Evolutionary conservation across 2,113 vertebrate genomes (phyloP), one percentile per base, ranked within the genome.

Genomic region (Plecotus auritus): DNA sequence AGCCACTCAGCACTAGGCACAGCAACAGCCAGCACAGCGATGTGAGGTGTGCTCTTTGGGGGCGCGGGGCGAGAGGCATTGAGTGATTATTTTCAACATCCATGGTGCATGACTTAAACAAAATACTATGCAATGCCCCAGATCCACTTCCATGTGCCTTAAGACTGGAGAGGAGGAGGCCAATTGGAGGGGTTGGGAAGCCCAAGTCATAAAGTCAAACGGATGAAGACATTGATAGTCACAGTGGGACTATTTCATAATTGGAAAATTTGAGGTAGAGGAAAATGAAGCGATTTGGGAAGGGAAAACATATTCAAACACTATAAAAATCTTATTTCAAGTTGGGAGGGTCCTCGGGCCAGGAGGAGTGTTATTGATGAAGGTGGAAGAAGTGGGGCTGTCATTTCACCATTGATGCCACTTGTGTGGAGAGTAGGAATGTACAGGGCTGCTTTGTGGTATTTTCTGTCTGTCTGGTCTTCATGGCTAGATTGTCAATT

Each of bases 361-460:
- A 7, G 59, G 70, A n/a, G 18, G 30, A 26, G n/a, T 1, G 0
- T 85, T 47, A 35, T 0, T 37, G 40, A 40, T 66, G 88, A 84
- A 61, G 32, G 5, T 67, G 18, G 69, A 70, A 54, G 64, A 45
- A 70, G 14, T 1, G 1, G 12, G 32, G 23, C 20, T 42, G 1
- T 8, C 0, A 1, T 8, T 22, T 85, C 13, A 35, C 28, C 22
- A 1, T 0, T 1, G 64, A 59, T 45, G 37, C 32, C 32, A 13
- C 49, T 26, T 1, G 28, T 22, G 9, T 61, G 42, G 85, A 56
- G 35, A 16, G 12, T 40, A 30, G 49, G 10, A 16, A 3, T 1
- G 56, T 5, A 30, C 13, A 12, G 22, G 9, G 13, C 61, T 49
- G 40, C 42, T 20, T 16, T 37, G n/a, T 61, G 20, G 30, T 23